phyloP scores from a whole-genome alignment of 2,113 vertebrate genomes.

The Guaruba guarouba region DNA sequence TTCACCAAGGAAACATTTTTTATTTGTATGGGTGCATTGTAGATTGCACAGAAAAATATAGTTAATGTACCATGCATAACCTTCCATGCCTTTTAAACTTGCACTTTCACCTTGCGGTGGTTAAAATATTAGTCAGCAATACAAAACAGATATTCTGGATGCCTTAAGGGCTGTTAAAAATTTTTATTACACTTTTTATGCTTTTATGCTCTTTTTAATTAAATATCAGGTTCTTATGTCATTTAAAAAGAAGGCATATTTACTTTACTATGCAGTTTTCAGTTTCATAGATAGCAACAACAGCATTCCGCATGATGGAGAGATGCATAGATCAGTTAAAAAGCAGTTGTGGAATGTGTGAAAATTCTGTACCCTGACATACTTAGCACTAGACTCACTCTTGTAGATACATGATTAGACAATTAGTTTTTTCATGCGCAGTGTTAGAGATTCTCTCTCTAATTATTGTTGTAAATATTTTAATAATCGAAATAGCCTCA shows the following conservation, averaged over 20 bases:
- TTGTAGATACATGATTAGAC: not conserved
- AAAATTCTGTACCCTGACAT: not conserved
- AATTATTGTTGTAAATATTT: not conserved
- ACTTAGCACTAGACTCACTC: not conserved
- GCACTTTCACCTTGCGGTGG: not conserved
- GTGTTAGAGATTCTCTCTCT: not conserved
- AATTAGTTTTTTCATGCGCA: not conserved
- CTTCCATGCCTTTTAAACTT: constrained; percentile 12
- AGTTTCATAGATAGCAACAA: not conserved
- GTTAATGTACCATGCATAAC: constrained; percentile 23
- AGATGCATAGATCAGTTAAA: not conserved
- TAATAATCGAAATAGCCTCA: not conserved
- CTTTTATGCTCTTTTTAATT: not conserved
- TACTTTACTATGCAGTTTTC: not conserved
- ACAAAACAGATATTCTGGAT: not conserved
- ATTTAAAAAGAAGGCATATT: not conserved
- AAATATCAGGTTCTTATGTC: not conserved
- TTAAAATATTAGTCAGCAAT: constrained; percentile 49
- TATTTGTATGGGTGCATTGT: constrained; percentile 1
- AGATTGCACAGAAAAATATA: constrained; percentile 5
- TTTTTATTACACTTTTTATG: not conserved
- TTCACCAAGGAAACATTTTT: constrained; percentile 28
- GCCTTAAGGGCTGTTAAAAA: not conserved
- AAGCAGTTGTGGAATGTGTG: not conserved
- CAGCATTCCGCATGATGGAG: not conserved